A percentile compares a stretch with the other conserved stretches of the same genome.
phyloP scores from a whole-genome alignment of 2,113 vertebrate species.

The Struthidea cinerea region DNA sequence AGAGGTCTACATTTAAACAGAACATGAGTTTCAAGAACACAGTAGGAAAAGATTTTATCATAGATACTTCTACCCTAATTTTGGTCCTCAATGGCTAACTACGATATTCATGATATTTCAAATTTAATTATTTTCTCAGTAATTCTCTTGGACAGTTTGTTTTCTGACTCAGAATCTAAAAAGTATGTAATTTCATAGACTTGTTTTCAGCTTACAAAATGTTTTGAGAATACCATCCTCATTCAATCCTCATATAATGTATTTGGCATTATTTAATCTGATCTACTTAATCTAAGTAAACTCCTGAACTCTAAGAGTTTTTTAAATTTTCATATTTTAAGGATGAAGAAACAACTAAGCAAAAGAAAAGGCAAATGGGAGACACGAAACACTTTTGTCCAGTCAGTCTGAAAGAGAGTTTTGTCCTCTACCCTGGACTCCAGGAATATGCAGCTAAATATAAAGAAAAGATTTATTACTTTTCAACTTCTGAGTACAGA shows the following conservation, averaged over 20 bases:
- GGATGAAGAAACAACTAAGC: constrained; percentile 68
- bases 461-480: constrained; percentile 85
- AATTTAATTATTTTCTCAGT: not conserved
- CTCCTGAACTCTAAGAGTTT: not conserved
- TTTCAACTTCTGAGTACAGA: constrained; percentile 77
- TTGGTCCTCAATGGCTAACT: not conserved
- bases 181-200: not conserved
- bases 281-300: not conserved
- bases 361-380: constrained; percentile 79
- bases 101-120: not conserved
- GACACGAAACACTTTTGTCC: constrained; percentile 90
- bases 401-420: constrained; percentile 83
- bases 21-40: not conserved
- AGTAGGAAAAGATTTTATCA: not conserved
- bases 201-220: not conserved
- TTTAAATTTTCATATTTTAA: constrained; percentile 47
- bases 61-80: not conserved
- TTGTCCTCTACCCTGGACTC: constrained; percentile 78
- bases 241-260: not conserved
- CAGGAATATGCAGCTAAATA: constrained; percentile 82
- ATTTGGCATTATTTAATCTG: not conserved
- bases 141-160: not conserved
- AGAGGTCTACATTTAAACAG: not conserved
- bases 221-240: not conserved
- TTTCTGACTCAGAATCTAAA: not conserved